Conservation (phyloP, 2,888 invertebrate genomes). For the Caradrina clavipalpis region DNA sequence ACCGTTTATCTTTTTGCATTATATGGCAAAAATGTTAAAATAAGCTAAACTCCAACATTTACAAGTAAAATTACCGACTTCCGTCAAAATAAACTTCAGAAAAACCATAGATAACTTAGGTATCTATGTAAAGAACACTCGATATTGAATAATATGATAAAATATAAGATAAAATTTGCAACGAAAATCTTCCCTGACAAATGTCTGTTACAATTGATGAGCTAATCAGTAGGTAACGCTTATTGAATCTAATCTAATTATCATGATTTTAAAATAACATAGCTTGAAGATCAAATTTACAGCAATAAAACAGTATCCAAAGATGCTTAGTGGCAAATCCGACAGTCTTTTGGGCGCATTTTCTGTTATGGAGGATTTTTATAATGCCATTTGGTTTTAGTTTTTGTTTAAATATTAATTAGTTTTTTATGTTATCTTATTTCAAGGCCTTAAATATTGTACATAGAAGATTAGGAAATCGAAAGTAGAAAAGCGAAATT, state of each 20-base stretch:
- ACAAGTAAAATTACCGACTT: constrained; percentile 32
- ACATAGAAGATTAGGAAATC: constrained; percentile 25
- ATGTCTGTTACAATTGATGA: constrained; percentile 25
- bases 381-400: too few relatives aligned
- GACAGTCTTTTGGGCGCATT: too few relatives aligned
- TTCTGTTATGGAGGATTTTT: too few relatives aligned
- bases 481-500: constrained; percentile 29
- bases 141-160: constrained; percentile 21
- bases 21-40: constrained; percentile 12
- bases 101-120: not conserved
- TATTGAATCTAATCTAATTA: constrained; percentile 26
- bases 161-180: constrained; percentile 23
- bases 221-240: constrained; percentile 39
- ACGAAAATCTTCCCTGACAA: constrained; percentile 20
- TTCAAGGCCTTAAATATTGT: too few relatives aligned
- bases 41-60: constrained; percentile 22
- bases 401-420: too few relatives aligned
- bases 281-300: constrained; percentile 23
- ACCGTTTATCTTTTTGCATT: constrained; percentile 42
- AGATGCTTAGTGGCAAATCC: not conserved
- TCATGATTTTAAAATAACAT: constrained; percentile 26
- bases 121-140: not conserved
- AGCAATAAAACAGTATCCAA: not conserved
- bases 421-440: too few relatives aligned
- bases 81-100: constrained; percentile 26